Base-by-base conservation (phyloP, 2,113 vertebrate genomes). In the Eurystomus gularis region DNA sequence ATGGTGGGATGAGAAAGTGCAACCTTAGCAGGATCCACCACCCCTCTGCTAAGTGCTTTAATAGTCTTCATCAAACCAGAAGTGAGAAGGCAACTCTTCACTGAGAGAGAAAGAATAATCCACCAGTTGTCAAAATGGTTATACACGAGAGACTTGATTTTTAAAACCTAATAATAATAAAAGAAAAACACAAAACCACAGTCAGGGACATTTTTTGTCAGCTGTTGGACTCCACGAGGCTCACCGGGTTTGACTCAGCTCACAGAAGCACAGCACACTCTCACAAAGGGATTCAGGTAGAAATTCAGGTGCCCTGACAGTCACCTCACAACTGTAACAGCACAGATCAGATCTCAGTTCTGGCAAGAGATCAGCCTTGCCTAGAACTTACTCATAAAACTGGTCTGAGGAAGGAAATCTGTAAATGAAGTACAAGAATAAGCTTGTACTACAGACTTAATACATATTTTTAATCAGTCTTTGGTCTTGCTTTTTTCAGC, bases 261-360 rank as follows among this genome's bases (percentile, higher is more conserved):
- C 2, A 37, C 1, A 9, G 37, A 61, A 78, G 21, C 2, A 3
- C 26, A 77, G 19, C 33, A 55, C 3, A 6, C 14, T 16, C n/a
- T 69, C 37, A 35, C 13, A 48, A 44, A 46, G 16, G 7, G 14
- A 29, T 52, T 51, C 10, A 21, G 20, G 7, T 3, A 29, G 44
- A 82, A 76, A 72, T 40, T 77, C 48, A 69, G 49, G 35, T 61
- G 62, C 17, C 16, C n/a, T 40, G 24, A 39, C 4, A 66, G 16
- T 44, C 46, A 57, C 40, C 14, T 77, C 11, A 0, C 0, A 0
- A 17, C 26, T 60, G 14, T 16, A 71, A 62, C 14, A 8, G 23
- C 42, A 75, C 7, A 79, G 9, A 0, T 15, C 16, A 83, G 33
- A 57, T 40, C 40, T 81, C 42, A 29, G 0, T 44, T 73, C 40